Conservation (phyloP, 2,113 vertebrate species). For the Myotis lucifugus region DNA sequence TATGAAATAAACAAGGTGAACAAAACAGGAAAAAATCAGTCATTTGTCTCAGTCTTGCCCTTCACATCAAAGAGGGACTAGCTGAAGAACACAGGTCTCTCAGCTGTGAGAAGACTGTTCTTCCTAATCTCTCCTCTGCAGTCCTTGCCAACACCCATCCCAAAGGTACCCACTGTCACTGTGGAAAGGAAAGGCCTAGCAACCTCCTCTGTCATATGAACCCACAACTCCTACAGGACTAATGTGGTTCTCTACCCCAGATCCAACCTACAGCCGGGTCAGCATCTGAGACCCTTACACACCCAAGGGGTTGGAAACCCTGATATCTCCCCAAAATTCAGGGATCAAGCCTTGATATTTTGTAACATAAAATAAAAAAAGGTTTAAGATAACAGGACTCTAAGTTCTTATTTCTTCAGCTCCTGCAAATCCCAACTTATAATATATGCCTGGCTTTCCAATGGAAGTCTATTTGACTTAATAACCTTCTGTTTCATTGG, state of each 20-base stretch:
- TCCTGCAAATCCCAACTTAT: background rate
- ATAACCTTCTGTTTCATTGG: rapidly evolving
- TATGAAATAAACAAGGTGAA: background rate
- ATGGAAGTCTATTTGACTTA: background rate
- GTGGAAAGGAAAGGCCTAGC: background rate
- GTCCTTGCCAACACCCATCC: rapidly evolving
- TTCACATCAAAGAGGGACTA: rapidly evolving
- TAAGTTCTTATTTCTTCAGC: background rate
- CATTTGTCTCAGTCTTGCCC: rapidly evolving
- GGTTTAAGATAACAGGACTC: no score
- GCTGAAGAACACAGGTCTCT: rapidly evolving
- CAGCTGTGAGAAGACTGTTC: rapidly evolving
- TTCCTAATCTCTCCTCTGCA: rapidly evolving
- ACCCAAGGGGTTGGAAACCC: rapidly evolving
- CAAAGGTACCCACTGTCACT: rapidly evolving
- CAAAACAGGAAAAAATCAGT: rapidly evolving
- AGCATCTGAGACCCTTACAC: rapidly evolving
- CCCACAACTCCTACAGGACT: rapidly evolving
- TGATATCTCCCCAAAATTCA: rapidly evolving
- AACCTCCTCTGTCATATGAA: rapidly evolving
- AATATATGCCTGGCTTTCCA: rapidly evolving
- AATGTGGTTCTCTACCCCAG: rapidly evolving
- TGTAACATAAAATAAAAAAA: background rate
- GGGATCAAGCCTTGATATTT: no score
- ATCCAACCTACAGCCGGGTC: rapidly evolving